These are phyloP conservation scores for Eulacestoma nigropectus DNA, from an alignment of 2,113 vertebrate species.

Conservation along the genomic window DNA sequence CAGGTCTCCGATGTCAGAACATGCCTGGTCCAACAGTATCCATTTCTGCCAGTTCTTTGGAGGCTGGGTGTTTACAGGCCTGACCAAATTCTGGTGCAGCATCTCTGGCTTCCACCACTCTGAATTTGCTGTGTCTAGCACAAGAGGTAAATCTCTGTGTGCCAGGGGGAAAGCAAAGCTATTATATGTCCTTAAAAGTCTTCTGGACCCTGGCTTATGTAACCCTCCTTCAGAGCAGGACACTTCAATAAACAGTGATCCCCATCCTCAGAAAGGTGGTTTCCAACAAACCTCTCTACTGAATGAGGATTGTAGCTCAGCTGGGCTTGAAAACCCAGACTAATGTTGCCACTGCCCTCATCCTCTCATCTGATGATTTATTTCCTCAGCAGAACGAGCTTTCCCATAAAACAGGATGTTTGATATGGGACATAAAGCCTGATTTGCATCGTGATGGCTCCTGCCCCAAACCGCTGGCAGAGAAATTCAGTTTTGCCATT, in stretches of 20 bases:
- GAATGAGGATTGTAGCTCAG: neutral
- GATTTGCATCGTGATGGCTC: neutral
- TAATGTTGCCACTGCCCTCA: neutral
- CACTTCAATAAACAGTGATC: neutral
- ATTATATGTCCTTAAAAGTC: neutral
- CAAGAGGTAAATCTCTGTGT: neutral
- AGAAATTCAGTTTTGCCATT: neutral
- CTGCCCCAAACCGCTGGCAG: neutral
- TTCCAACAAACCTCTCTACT: neutral
- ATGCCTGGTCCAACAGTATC: neutral
- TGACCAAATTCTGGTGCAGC: neutral
- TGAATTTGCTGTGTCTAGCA: neutral
- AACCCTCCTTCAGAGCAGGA: neutral
- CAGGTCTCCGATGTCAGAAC: slow-evolving; percentile 8
- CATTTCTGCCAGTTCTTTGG: neutral
- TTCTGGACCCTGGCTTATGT: neutral
- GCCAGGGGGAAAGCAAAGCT: neutral
- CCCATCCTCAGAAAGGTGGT: neutral
- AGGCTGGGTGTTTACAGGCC: neutral
- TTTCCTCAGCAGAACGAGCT: neutral
- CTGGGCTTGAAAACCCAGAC: neutral
- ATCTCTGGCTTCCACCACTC: neutral
- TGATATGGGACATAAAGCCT: neutral
- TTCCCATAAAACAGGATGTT: neutral
- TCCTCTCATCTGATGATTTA: neutral